These are phyloP conservation scores for Syngnathus scovelli DNA, from an alignment of 2,113 vertebrate genomes.

Conservation along the genomic window DNA sequence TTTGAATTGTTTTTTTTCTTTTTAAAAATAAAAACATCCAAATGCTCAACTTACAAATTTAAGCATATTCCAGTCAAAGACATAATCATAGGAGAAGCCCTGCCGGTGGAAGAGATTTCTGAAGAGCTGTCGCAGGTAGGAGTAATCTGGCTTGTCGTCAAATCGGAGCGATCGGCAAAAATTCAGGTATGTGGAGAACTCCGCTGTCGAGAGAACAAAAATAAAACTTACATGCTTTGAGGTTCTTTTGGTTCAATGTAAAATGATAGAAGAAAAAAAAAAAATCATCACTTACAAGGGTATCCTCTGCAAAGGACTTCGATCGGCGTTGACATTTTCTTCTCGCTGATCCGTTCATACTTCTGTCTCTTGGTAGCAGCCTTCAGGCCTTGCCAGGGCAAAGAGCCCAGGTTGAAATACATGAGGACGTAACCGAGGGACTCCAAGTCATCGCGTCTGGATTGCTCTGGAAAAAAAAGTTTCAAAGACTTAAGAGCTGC, in stretches of 20 bases:
- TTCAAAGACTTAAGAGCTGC: not conserved
- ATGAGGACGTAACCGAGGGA: constrained; percentile 94
- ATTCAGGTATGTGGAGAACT: constrained; percentile 97
- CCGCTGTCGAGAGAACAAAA: constrained; percentile 65
- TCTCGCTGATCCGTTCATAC: constrained; percentile 97
- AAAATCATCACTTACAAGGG: constrained; percentile 81
- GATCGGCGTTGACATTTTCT: constrained; percentile 97
- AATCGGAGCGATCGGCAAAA: constrained; percentile 96
- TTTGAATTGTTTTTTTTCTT: not conserved
- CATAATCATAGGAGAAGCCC: constrained; percentile 94
- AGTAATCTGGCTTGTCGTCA: constrained; percentile 98
- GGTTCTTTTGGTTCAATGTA: not conserved
- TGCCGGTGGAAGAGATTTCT: constrained; percentile 96
- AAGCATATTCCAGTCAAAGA: constrained; percentile 99
- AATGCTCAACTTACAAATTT: constrained; percentile 84
- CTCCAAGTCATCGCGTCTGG: constrained; percentile 93
- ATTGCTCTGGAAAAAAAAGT: constrained; percentile 79
- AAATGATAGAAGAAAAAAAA: not conserved
- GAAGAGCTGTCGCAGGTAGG: constrained; percentile 93
- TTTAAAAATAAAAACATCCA: no score
- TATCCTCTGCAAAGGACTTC: constrained; percentile 98
- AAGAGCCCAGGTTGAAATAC: constrained; percentile 97
- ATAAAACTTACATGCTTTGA: not conserved
- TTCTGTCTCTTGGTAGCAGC: constrained; percentile 97
- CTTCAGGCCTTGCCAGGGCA: constrained; percentile 97